A percentile compares a stretch with the other conserved stretches of the same genome.
Evolutionary conservation across 2,888 invertebrate genomes (phyloP).

Genomic region (Melanostoma scalare): DNA sequence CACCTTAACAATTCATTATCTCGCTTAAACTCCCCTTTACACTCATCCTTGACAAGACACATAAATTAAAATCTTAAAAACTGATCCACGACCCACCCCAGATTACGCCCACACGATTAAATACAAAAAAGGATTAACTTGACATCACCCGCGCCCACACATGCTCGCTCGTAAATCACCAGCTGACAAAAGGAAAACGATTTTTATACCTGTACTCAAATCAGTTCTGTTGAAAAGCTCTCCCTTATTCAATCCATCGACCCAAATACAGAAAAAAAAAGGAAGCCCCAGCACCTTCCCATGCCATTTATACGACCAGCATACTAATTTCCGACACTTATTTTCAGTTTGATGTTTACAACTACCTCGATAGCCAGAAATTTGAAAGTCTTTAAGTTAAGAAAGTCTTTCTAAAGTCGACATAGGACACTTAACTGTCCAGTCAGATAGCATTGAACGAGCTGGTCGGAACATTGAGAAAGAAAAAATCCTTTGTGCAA

Average conservation of each 20-base stretch:
- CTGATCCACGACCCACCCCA: constrained; percentile 12
- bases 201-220: constrained; percentile 11
- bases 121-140: constrained; percentile 33
- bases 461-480: not conserved
- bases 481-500: no score
- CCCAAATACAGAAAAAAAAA: not conserved
- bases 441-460: not conserved
- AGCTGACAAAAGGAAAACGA: constrained; percentile 11
- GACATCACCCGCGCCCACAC: constrained; percentile 6
- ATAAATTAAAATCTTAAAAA: constrained; percentile 9
- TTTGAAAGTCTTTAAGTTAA: not conserved
- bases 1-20: not conserved
- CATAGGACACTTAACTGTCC: constrained; percentile 7
- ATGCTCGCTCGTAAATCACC: constrained; percentile 26
- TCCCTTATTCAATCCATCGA: not conserved
- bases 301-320: not conserved
- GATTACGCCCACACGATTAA: constrained; percentile 3
- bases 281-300: constrained; percentile 1
- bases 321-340: constrained; percentile 43
- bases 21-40: not conserved
- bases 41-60: not conserved
- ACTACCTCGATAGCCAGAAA: not conserved
- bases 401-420: not conserved
- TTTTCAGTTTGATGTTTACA: constrained; percentile 1
- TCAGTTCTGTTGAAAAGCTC: constrained; percentile 4